Evolutionary conservation across 2,113 vertebrate genomes (phyloP), one percentile per base, ranked within the genome.

Genomic region (Scomber colias): DNA sequence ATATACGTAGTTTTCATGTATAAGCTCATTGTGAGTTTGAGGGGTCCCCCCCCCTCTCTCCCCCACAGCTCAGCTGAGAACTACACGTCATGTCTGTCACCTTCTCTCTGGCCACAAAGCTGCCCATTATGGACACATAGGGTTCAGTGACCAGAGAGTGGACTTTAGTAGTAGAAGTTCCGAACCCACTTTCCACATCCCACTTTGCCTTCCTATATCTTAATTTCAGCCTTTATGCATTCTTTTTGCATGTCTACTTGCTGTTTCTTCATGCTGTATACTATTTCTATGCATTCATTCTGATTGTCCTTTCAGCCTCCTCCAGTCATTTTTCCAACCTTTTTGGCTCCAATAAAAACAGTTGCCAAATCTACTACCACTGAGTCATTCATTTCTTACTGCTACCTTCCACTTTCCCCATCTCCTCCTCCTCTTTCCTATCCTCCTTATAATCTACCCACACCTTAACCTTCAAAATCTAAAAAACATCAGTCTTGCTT

Each of bases 41-140:
- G 73, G 69, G 84, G 72, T 81, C 79, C 81, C 79, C 82, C 77
- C 68, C 77, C 68, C 76, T 46, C 75, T 70, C 82, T 69, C 83
- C 75, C 69, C 68, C 75, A 64, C 54, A 78, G 69, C 78, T 85
- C 75, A 86, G 64, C 77, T 89, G 72, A 89, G 79, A 90, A 76
- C 81, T 75, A 72, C 67, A 91, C 87, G 91, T 93, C 90, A 93
- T 92, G 92, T 93, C 91, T 90, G 89, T 82, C 90, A 92, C 91
- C 89, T 91, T 89, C 75, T 68, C 81, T 78, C 75, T 86, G 83
- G 60, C 82, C 89, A 92, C 91, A 93, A 92, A 91, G 91, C 84
- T 83, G 84, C 83, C 88, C 87, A 88, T 93, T 93, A 90, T 92
- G 67, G 85, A 80, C 60, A 59, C 71, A 68, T 76, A 44, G 19